Evolutionary conservation across 1,140 invertebrate genomes (phyloP).

Genomic region (Zaprionus inermis): DNA sequence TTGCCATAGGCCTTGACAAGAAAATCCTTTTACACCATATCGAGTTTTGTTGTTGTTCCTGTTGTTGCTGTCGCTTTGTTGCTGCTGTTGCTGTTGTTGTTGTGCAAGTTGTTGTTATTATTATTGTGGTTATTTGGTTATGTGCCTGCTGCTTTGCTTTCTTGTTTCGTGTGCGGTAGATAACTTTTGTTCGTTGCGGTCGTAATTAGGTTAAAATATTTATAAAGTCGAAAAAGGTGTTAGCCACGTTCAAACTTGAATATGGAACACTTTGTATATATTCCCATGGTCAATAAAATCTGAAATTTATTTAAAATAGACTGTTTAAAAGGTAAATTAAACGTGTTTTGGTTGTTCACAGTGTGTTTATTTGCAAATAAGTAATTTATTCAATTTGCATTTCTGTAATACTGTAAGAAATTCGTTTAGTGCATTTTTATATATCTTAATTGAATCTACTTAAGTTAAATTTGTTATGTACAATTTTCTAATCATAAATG

Average conservation of each 20-base stretch:
- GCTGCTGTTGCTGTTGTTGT: conserved; percentile 22
- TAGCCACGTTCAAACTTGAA: conserved; percentile 13
- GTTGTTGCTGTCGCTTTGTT: conserved; percentile 16
- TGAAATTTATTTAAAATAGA: background rate
- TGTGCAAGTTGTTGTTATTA: conserved; percentile 14
- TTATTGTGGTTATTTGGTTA: conserved; percentile 20
- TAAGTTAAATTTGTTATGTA: too few relatives aligned
- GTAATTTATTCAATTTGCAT: too few relatives aligned
- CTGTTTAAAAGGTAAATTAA: background rate
- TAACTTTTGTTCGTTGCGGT: conserved; percentile 47
- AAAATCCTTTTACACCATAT: conserved; percentile 77
- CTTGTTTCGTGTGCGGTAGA: conserved; percentile 18
- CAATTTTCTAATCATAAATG: too few relatives aligned
- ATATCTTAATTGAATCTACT: too few relatives aligned
- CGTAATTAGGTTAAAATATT: conserved; percentile 69
- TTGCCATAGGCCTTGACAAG: conserved; percentile 62
- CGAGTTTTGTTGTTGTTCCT: conserved; percentile 59
- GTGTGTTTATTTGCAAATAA: too few relatives aligned
- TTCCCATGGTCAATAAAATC: conserved; percentile 13
- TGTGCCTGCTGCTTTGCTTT: conserved; percentile 35
- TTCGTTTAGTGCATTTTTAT: too few relatives aligned
- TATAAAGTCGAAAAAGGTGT: conserved; percentile 33
- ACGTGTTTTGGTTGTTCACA: background rate
- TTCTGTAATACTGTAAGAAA: too few relatives aligned
- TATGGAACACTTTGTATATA: conserved; percentile 11